Base-by-base conservation (phyloP, 2,888 invertebrate genomes). In the Pyrgus malvae region DNA sequence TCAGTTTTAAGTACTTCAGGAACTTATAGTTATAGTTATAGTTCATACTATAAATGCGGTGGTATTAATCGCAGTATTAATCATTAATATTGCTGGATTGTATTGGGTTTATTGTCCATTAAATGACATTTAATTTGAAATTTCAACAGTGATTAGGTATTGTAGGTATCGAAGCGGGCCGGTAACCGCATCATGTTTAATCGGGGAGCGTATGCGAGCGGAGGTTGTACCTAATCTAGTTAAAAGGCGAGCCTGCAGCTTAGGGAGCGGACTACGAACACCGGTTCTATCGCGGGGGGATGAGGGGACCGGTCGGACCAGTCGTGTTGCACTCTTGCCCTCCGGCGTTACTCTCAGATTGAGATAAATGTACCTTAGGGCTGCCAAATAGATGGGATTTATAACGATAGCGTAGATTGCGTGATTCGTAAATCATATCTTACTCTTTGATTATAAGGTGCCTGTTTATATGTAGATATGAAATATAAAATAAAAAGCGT, bases 241-340 rank as follows among this genome's bases (percentile, higher is more conserved):
- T 83, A 80, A 75, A 63, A 66, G 66, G 64, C 60, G 61, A 59
- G 59, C 63, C 60, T 58, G 53, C 45, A 55, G 65, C 67, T 64
- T 72, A 51, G 72, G 69, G 72, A 70, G 66, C 61, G 67, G 70
- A 67, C 76, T 74, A 75, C 72, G 66, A 67, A 72, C 70, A 76
- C 78, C 74, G 74, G 77, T 80, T 77, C 53, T 45, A 38, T 35
- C 4, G 48, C 33, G 50, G 16, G 56, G 27, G 37, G 48, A 51
- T 54, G 65, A 53, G 62, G 65, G 38, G 38, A 38, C 38, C 38
- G 38, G 38, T 38, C 11, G n/a, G 9, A 38, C 38, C 38, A 38
- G 38, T 38, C 74, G 70, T 70, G 78, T 69, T 76, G 74, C 78
- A 74, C 78, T 78, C 72, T 68, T 75, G 76, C 76, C 77, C 74